A percentile compares a stretch with the other conserved stretches of the same genome.
Conservation (phyloP, 2,113 vertebrate species). For the Eulacestoma nigropectus region DNA sequence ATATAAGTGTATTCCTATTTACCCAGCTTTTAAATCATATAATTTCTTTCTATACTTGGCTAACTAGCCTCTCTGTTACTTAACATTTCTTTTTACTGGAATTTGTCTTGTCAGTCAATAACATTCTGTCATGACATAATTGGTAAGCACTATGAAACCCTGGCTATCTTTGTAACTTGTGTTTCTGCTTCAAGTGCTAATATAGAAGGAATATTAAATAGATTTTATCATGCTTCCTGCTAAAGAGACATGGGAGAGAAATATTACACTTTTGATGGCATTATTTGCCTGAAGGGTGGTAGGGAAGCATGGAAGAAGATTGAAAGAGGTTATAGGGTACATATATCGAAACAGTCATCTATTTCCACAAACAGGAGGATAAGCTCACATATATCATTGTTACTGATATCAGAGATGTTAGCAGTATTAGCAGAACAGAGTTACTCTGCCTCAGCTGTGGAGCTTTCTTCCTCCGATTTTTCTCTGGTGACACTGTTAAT, state of each 20-base stretch:
- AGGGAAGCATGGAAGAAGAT: background rate
- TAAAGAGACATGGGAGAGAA: background rate
- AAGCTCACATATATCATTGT: background rate
- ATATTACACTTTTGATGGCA: background rate
- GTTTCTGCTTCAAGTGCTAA: background rate
- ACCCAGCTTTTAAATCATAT: background rate
- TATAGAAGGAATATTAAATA: background rate
- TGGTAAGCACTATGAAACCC: background rate
- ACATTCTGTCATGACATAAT: background rate
- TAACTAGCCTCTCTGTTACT: background rate
- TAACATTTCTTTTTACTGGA: background rate
- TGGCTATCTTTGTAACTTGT: background rate
- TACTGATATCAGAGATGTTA: background rate
- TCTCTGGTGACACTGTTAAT: background rate
- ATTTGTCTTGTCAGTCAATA: background rate
- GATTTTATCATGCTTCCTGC: background rate
- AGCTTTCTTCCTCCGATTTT: background rate
- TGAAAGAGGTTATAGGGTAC: background rate
- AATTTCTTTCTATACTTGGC: background rate
- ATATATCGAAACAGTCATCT: background rate
- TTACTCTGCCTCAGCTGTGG: background rate
- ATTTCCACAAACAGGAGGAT: background rate
- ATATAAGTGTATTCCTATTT: background rate
- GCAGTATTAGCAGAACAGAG: background rate
- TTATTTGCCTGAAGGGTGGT: background rate